A percentile compares a stretch with the other conserved stretches of the same genome.
These are phyloP conservation scores for Meriones unguiculatus DNA, from an alignment of 2,113 vertebrate genomes.

Conservation along the genomic window DNA sequence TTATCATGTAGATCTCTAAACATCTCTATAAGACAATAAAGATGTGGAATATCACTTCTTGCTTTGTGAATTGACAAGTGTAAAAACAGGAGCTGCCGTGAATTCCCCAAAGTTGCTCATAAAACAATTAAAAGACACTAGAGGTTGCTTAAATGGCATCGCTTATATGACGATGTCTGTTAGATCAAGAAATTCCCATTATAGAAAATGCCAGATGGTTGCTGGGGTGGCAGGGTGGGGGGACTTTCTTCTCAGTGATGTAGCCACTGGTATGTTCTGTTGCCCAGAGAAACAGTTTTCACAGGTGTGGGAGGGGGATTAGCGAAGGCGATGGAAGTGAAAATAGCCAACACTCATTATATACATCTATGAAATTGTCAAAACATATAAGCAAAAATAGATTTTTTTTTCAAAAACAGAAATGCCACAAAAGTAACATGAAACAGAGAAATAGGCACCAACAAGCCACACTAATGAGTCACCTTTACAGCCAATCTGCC, in stretches of 20 bases:
- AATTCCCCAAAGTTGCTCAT: not conserved
- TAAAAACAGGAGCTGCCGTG: not conserved
- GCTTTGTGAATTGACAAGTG: conserved; percentile 11
- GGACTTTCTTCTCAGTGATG: not conserved
- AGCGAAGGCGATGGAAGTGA: not conserved
- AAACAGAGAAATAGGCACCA: not conserved
- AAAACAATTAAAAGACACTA: not conserved
- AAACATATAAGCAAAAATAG: not conserved
- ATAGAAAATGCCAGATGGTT: not conserved
- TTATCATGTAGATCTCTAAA: not conserved
- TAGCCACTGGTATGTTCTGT: too few relatives aligned
- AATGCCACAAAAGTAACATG: not conserved
- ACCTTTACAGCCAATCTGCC: not conserved
- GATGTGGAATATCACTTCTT: not conserved
- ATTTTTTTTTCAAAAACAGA: not conserved
- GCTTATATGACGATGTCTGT: conserved; percentile 2
- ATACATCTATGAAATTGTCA: not conserved
- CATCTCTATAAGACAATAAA: not conserved
- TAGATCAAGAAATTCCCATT: conserved; percentile 28
- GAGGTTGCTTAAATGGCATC: not conserved
- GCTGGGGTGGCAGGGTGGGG: not conserved
- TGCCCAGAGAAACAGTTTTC: not conserved
- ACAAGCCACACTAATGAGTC: not conserved
- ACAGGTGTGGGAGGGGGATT: not conserved
- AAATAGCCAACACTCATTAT: not conserved